These are phyloP conservation scores for Agonopterix heracliana DNA, from an alignment of 2,888 invertebrate species.

Conservation along the genomic window DNA sequence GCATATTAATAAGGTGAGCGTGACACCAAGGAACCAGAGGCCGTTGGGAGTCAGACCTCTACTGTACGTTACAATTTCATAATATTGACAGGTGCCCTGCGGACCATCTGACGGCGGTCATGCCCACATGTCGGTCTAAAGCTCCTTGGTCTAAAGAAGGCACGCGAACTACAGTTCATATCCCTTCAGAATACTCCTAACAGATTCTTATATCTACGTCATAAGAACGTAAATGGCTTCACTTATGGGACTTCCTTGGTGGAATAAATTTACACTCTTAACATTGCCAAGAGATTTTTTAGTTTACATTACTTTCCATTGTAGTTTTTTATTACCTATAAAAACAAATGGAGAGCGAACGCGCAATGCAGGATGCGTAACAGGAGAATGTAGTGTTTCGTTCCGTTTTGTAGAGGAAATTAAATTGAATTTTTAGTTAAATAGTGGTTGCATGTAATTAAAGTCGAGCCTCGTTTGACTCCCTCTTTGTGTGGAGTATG, in stretches of 20 bases:
- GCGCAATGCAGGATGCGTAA: background rate
- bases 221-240: no score
- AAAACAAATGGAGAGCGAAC: background rate
- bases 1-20: no score
- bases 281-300: no score
- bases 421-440: constrained; percentile 26
- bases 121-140: constrained; percentile 58
- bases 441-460: constrained; percentile 48
- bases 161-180: constrained; percentile 39
- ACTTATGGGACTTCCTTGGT: no score
- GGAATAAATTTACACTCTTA: no score
- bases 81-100: constrained; percentile 56
- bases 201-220: no score
- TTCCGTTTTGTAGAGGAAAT: background rate
- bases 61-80: constrained; percentile 23
- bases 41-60: constrained; percentile 8
- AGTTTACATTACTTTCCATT: no score
- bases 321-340: no score
- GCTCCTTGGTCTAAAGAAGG: constrained; percentile 22
- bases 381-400: background rate
- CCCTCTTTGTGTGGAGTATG: constrained; percentile 34
- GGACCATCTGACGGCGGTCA: constrained; percentile 65
- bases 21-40: background rate
- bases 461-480: constrained; percentile 44
- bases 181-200: no score